Evolutionary conservation across 2,888 invertebrate species (phyloP), one percentile per base, ranked within the genome.

Genomic region (Phyllotreta striolata): DNA sequence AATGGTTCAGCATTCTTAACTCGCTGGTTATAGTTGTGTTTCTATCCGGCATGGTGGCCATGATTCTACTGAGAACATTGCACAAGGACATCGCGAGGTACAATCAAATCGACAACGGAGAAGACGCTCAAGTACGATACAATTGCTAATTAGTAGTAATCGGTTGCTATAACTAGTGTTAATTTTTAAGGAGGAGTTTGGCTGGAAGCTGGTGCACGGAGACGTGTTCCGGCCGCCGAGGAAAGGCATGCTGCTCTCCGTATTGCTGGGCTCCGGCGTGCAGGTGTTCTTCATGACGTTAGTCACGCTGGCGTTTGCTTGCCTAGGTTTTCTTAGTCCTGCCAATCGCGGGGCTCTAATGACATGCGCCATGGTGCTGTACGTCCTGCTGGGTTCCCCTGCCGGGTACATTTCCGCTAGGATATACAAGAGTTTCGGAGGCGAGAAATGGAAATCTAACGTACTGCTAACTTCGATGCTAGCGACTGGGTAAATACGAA

Each of bases 81-180:
- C 98, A 99, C 81, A 96, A 98, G 81, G 99, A 99, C 83, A 98
- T 99, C 74, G 98, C 98, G 3, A 87, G 98, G 73, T 99, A 99
- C 81, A 99, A 99, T 83, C 97, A 98, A 85, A 92, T 92, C 86
- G 92, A 92, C 75, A 91, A 91, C 72, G 92, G 92, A 6, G 92
- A 92, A 81, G 92, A 92, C 83, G 92, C 92, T 9, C 98, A 98
- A 85, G 98, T 98, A 83, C 92, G 56, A 24, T 24, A 6, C 12
- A 35, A 13, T 44, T 24, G 1, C 5, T 59, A 51, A 41, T 40
- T 41, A 58, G n/a, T 58, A 13, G 10, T 13, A 39, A 1, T 52
- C 10, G 12, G 34, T 49, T 40, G 12, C 34, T 51, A 9, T 47
- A 12, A 6, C 5, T 9, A 14, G 35, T 9, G 35, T 41, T 55